Percentiles rank a stretch among this genome's conserved stretches.
Evolutionary conservation across 2,797 vertebrate species (phyloP).

Genomic region (Adelosebastes latens): DNA sequence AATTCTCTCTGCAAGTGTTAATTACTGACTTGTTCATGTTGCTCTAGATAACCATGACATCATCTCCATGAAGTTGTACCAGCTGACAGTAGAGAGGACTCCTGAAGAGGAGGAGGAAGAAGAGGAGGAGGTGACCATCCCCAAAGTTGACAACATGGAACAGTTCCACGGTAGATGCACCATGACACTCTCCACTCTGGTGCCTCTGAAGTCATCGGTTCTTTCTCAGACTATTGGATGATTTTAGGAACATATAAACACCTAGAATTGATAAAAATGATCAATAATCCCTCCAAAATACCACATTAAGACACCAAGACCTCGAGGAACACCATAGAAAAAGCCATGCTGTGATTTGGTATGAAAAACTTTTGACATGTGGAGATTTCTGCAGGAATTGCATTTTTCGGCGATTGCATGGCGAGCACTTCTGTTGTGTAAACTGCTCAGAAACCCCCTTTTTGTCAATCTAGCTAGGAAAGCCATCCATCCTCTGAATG

Average conservation of each 20-base stretch:
- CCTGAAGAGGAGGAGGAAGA: slow-evolving; percentile 85
- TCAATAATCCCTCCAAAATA: too few relatives aligned
- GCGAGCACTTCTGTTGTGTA: too few relatives aligned
- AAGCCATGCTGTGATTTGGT: too few relatives aligned
- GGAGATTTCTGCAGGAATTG: too few relatives aligned
- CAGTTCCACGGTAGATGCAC: slow-evolving; percentile 73
- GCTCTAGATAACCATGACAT: slow-evolving; percentile 93
- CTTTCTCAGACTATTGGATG: neutral
- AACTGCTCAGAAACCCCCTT: too few relatives aligned
- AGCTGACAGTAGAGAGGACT: slow-evolving; percentile 86
- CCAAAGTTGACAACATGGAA: slow-evolving; percentile 90
- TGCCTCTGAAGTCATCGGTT: neutral
- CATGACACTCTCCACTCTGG: neutral
- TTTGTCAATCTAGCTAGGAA: too few relatives aligned
- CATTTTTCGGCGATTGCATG: too few relatives aligned
- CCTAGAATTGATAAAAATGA: neutral
- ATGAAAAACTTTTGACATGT: too few relatives aligned
- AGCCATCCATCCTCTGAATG: too few relatives aligned
- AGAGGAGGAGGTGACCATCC: slow-evolving; percentile 83
- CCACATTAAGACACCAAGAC: too few relatives aligned
- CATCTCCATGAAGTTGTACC: slow-evolving; percentile 93
- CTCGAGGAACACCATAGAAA: too few relatives aligned
- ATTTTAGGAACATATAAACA: neutral
- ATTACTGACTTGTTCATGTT: neutral
- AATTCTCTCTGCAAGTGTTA: neutral